Conservation (phyloP, 1,140 invertebrate species). For the Drosophila miranda region DNA sequence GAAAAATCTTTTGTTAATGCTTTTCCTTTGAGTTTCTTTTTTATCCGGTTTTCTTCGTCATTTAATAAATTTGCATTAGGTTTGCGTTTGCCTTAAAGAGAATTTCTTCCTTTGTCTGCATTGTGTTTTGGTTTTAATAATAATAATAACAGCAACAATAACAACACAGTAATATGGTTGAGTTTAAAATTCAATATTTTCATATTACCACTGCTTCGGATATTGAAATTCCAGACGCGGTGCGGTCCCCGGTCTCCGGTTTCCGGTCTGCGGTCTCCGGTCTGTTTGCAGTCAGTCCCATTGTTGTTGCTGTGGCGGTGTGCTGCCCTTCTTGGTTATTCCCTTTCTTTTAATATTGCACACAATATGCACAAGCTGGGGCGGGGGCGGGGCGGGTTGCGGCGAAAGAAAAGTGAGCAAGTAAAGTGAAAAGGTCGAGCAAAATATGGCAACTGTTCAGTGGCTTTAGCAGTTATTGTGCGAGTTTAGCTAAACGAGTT, state of each 20-base stretch:
- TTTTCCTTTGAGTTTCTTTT: conserved; percentile 32
- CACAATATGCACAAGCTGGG: conserved; percentile 64
- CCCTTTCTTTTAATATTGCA: conserved; percentile 70
- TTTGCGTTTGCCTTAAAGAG: conserved; percentile 27
- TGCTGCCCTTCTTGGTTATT: conserved; percentile 44
- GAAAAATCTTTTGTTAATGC: conserved; percentile 60
- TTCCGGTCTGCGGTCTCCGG: too few species aligned
- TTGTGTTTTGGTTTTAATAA: conserved; percentile 42
- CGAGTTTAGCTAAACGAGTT: conserved; percentile 70
- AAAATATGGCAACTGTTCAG: conserved; percentile 69
- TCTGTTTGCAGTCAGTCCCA: conserved; percentile 39
- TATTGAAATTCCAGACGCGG: conserved; percentile 54
- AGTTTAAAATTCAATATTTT: conserved; percentile 74
- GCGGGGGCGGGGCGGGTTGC: background rate
- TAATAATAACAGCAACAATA: conserved; percentile 31
- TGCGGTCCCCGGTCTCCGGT: conserved; percentile 19
- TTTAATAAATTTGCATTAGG: conserved; percentile 76
- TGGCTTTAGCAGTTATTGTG: conserved; percentile 68
- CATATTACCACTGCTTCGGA: conserved; percentile 44
- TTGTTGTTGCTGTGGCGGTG: conserved; percentile 23
- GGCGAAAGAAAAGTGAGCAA: conserved; percentile 17
- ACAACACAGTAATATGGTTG: conserved; percentile 40
- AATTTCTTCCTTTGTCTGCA: conserved; percentile 19
- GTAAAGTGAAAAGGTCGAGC: conserved; percentile 54
- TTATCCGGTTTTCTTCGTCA: conserved; percentile 13